Conservation (phyloP, 2,113 vertebrate genomes). For the Callionymus lyra region DNA sequence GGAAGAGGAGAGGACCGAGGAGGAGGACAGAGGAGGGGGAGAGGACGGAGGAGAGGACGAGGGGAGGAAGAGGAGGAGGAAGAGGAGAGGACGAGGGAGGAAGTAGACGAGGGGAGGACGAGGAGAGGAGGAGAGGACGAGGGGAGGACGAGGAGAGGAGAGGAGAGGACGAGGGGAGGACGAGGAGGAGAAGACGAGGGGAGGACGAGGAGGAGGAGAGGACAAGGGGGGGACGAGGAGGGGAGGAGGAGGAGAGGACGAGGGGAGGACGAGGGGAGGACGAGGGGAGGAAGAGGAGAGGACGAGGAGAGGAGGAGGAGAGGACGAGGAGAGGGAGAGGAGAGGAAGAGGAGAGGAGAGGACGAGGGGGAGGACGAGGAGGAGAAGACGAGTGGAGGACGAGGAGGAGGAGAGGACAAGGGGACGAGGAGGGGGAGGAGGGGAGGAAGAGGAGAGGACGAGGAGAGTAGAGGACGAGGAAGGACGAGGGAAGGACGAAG, state of each 20-base stretch:
- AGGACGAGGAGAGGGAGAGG: constrained; percentile 48
- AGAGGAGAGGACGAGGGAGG: constrained; percentile 10
- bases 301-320: constrained; percentile 9
- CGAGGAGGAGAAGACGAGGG: constrained; percentile 12
- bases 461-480: constrained; percentile 26
- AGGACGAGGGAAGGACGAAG: constrained; percentile 8
- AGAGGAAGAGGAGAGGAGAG: constrained; percentile 42
- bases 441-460: constrained; percentile 46
- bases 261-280: constrained; percentile 39
- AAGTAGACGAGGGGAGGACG: constrained; percentile 26
- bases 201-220: constrained; percentile 40
- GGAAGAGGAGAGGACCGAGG: constrained; percentile 41
- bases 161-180: constrained; percentile 43
- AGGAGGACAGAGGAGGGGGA: constrained; percentile 30
- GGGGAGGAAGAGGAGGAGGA: constrained; percentile 39
- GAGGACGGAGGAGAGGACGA: constrained; percentile 41
- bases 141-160: constrained; percentile 47
- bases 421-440: constrained; percentile 9
- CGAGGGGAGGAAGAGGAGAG: constrained; percentile 10
- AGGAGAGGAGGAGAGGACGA: constrained; percentile 9
- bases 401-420: constrained; percentile 29
- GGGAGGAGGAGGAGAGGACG: constrained; percentile 34
- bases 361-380: constrained; percentile 13
- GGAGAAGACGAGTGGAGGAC: constrained; percentile 47
- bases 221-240: constrained; percentile 32